Base-by-base conservation (phyloP, 1,140 invertebrate genomes). In the Drosophila nigrodunni region DNA sequence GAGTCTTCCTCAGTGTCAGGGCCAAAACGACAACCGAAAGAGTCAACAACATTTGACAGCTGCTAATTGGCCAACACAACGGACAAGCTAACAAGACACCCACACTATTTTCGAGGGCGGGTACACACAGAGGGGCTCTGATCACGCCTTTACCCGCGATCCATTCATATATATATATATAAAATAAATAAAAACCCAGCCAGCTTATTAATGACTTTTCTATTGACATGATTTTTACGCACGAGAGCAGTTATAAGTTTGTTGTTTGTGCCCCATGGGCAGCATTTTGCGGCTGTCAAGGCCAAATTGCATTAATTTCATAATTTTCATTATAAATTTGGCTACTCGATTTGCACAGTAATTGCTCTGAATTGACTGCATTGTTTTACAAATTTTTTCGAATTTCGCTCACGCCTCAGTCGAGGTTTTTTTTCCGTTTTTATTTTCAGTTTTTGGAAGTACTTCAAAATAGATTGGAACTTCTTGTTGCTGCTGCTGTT, bases 21-120 rank as follows among this genome's bases (percentile, higher is more conserved):
- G 80, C 37, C 54, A 71, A 47, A 30, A 30, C 21, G 47, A 11
- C 7, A 25, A 30, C 49, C 15, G 21, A 67, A 43, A 41, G 74
- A 88, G 77, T 74, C 83, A 82, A 88, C 83, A 87, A 74, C 77
- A 88, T 87, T 88, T 83, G 83, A 82, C 83, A 87, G 83, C 83
- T 71, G 83, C 70, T 87, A 87, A 87, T 87, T 87, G 83, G 83
- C 83, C 61, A 78, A 87, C 77, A 83, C 71, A 64, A 55, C 57
- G 68, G 59, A 76, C 76, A 68, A 71, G 41, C 43, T 6, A 10
- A 15, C 64, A 6, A 30, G 47, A 18, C 74, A 77, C 77, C 78
- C 78, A 74, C 75, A 60, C 76, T 59, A 13, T 4, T 7, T 6
- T 7, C n/a, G 64, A 25, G 60, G 44, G 59, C 58, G 52, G 54